phyloP scores from a whole-genome alignment of 2,797 vertebrate species.

The Acanthurus tractus region DNA sequence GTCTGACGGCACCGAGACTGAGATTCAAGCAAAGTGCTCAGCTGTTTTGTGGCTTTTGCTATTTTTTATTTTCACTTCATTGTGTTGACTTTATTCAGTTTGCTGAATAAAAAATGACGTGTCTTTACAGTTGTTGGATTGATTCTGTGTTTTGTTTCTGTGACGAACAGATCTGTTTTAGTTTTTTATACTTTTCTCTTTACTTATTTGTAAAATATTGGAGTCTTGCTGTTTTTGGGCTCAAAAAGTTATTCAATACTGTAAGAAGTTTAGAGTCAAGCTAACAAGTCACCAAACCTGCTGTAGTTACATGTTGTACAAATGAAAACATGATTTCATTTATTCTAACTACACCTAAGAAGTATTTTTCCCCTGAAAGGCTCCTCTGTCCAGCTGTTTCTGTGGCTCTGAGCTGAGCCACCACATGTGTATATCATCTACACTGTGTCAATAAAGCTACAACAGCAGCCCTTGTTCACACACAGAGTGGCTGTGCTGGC shows the following conservation, averaged over 20 bases:
- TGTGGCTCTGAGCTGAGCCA: not conserved
- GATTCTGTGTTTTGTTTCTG: not conserved
- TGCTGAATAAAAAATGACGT: conserved; percentile 40
- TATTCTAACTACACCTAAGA: not conserved
- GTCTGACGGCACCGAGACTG: too few relatives aligned
- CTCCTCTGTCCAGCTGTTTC: conserved; percentile 8
- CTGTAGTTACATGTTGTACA: not conserved
- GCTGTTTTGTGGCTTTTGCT: not conserved
- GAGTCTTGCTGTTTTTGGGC: not conserved
- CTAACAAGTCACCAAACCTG: not conserved
- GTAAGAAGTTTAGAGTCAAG: not conserved
- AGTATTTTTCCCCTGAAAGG: conserved; percentile 20
- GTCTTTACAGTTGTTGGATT: conserved; percentile 3
- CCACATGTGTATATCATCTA: not conserved
- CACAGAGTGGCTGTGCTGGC: not conserved
- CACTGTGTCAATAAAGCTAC: conserved; percentile 52
- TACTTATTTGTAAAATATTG: not conserved
- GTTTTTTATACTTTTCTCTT: too few relatives aligned
- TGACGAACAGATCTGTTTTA: not conserved
- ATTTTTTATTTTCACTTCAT: not conserved
- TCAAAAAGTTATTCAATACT: not conserved
- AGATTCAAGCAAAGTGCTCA: not conserved
- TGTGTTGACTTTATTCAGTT: conserved; percentile 4
- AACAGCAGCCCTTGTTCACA: conserved; percentile 36
- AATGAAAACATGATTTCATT: not conserved